phyloP scores from a whole-genome alignment of 2,888 invertebrate species.

The Mechanitis mazaeus region DNA sequence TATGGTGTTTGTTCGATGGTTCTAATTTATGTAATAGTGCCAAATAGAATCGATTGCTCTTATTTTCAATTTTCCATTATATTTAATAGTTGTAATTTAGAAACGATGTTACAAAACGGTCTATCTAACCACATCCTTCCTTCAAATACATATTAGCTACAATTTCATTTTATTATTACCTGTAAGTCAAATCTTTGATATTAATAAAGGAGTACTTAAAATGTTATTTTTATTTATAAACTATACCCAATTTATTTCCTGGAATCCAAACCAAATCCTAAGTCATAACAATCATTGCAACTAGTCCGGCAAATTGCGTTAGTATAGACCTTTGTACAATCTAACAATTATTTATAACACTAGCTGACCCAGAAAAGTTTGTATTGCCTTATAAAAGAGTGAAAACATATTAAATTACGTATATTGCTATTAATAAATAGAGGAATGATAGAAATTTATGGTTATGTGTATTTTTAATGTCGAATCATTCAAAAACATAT shows the following conservation, averaged over 20 bases:
- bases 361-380: too few species aligned
- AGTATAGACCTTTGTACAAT: too few species aligned
- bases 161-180: constrained; percentile 53
- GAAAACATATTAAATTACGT: too few species aligned
- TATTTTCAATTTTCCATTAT: constrained; percentile 36
- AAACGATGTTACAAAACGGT: constrained; percentile 46
- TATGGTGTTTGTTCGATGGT: constrained; percentile 49
- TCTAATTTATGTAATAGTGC: constrained; percentile 63
- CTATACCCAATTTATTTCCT: not conserved
- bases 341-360: too few species aligned
- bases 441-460: too few species aligned
- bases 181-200: constrained; percentile 57
- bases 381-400: too few species aligned
- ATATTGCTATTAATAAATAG: too few species aligned
- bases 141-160: constrained; percentile 34
- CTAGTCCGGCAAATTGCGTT: too few species aligned
- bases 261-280: not conserved
- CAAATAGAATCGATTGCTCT: constrained; percentile 51
- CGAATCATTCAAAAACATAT: too few species aligned
- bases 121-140: constrained; percentile 42
- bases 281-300: too few species aligned
- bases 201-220: constrained; percentile 60
- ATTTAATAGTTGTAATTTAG: constrained; percentile 42
- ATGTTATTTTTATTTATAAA: constrained; percentile 19
- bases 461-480: too few species aligned